Evolutionary conservation across 2,888 invertebrate species (phyloP), one percentile per base, ranked within the genome.

Genomic region (Clusia tigrina): DNA sequence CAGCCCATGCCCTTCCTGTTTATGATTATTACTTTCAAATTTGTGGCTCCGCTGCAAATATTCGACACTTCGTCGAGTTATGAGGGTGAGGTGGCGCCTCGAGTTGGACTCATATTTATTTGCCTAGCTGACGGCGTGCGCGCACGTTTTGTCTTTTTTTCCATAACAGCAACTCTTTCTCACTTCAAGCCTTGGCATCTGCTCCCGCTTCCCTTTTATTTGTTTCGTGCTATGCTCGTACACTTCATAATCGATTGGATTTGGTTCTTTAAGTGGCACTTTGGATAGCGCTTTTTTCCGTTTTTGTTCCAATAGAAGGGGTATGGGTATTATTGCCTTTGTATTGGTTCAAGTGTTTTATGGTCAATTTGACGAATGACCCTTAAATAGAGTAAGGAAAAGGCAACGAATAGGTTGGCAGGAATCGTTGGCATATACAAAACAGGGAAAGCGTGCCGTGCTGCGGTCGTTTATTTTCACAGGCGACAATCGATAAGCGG

Each of bases 291-390:
- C n/a, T n/a, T n/a, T n/a, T n/a, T n/a, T 48, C 6, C 48, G 9
- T 32, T 32, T 9, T 3, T 42, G 42, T 17, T 42, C 15, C 3
- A 42, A 3, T n/a, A 17, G 42, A 17, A n/a, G 3, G 42, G 42
- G 48, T 48, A 3, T 3, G 48, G 48, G 32, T 25, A 46, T 46
- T 54, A 64, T 63, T 53, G 69, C 67, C 64, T 60, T 63, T 71
- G 68, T 74, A 69, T 69, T 68, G 46, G 62, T 67, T 73, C 71
- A 74, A 76, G 71, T 70, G 78, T 70, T 78, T 76, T 74, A 72
- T 71, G 71, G 70, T 67, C 75, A 73, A 77, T 73, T 71, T 78
- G 76, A 71, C 68, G 76, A 72, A 73, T 76, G 77, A 72, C 71
- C 70, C 66, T 64, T 69, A 67, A 77, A 77, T 76, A 73, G 74